These are phyloP conservation scores for Trachurus trachurus DNA, from an alignment of 2,797 vertebrate genomes.

Conservation along the genomic window DNA sequence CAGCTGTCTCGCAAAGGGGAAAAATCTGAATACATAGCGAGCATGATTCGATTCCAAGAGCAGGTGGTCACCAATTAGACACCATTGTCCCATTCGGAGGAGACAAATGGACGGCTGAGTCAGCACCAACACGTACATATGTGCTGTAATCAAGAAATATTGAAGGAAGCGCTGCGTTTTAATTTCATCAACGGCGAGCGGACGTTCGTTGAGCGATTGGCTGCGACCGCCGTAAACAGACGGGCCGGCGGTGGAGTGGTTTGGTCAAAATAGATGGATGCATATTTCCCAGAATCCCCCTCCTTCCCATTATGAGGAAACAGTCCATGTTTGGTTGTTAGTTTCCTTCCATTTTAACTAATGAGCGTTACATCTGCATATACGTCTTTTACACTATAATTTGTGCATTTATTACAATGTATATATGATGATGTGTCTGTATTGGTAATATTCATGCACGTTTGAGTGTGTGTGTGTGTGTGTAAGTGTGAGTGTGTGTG, in stretches of 20 bases:
- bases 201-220: conserved; percentile 18
- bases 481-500: conserved; percentile 33
- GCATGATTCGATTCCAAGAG: conserved; percentile 69
- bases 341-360: not conserved
- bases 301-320: conserved; percentile 15
- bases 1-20: conserved; percentile 62
- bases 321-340: no score
- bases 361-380: no score
- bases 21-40: conserved; percentile 62
- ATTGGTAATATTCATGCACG: conserved; percentile 16
- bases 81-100: conserved; percentile 63
- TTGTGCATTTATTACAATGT: not conserved
- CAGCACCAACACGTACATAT: conserved; percentile 57
- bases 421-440: not conserved
- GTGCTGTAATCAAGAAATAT: conserved; percentile 78
- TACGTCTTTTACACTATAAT: not conserved
- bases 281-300: not conserved
- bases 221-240: not conserved
- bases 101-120: conserved; percentile 69
- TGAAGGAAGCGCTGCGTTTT: conserved; percentile 37
- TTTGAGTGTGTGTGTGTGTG: conserved; percentile 3
- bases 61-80: conserved; percentile 79
- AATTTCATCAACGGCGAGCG: conserved; percentile 59
- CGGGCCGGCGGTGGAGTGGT: not conserved
- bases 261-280: not conserved